These are phyloP conservation scores for Rhea americana DNA, from an alignment of 2,113 vertebrate genomes.

Conservation along the genomic window DNA sequence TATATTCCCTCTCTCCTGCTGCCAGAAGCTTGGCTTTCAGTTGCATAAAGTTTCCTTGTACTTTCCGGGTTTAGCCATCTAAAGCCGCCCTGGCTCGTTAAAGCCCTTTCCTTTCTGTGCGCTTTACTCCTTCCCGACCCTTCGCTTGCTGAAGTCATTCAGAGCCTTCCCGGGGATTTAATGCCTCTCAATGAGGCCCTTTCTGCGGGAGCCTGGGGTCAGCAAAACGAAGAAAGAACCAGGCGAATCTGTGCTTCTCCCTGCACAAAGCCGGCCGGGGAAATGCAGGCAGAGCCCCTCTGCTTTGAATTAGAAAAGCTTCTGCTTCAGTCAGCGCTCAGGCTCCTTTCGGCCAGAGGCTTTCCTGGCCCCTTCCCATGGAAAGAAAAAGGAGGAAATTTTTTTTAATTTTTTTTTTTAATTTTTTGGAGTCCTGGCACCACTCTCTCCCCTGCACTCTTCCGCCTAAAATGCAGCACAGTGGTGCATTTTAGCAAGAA, in stretches of 20 bases:
- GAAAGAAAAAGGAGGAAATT: background rate
- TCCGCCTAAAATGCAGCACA: background rate
- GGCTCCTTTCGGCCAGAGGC: background rate
- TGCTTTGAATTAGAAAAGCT: background rate
- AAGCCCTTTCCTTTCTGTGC: background rate
- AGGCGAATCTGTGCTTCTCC: background rate
- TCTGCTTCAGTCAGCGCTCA: rapidly evolving
- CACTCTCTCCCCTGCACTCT: background rate
- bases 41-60: background rate
- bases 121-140: background rate
- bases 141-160: rapidly evolving
- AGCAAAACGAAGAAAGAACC: background rate
- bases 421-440: background rate
- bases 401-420: no score
- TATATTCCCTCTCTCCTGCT: background rate
- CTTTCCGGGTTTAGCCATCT: slow-evolving; percentile 10
- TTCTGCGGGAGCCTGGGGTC: rapidly evolving
- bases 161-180: background rate
- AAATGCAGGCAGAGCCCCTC: background rate
- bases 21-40: background rate
- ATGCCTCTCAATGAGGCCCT: background rate
- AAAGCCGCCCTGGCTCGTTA: background rate
- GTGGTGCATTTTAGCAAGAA: background rate
- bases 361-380: background rate
- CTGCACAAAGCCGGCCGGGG: rapidly evolving